Conservation (phyloP, 2,113 vertebrate genomes). For the Macquaria australasica region DNA sequence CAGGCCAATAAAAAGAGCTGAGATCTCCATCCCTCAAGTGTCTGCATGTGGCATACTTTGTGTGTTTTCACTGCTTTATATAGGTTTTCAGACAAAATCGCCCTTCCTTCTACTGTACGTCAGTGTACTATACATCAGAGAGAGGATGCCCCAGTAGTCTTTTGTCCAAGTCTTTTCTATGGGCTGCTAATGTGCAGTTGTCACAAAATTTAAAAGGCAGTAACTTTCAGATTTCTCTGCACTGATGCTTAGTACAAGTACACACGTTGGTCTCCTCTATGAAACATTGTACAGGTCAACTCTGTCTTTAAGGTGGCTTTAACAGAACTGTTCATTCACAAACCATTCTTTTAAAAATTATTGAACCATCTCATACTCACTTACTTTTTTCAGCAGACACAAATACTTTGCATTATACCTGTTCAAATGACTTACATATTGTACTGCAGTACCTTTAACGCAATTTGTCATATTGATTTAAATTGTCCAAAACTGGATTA, state of each 20-base stretch:
- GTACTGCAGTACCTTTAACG: too few relatives aligned
- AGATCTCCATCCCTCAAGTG: constrained; percentile 15
- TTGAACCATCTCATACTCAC: too few relatives aligned
- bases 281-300: neutral
- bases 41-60: constrained; percentile 11
- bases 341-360: neutral
- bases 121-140: neutral
- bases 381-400: too few relatives aligned
- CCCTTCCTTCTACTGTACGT: constrained; percentile 10
- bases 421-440: too few relatives aligned
- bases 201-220: neutral
- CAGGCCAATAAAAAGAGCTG: constrained; percentile 2
- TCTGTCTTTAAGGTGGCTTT: neutral
- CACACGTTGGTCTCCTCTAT: neutral
- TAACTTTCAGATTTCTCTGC: neutral
- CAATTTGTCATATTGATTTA: too few relatives aligned
- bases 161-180: neutral
- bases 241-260: too few relatives aligned
- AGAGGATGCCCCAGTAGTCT: neutral
- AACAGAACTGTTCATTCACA: neutral
- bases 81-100: constrained; percentile 6
- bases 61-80: constrained; percentile 43
- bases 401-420: too few relatives aligned
- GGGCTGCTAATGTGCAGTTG: neutral
- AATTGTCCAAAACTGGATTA: too few relatives aligned